Conservation (phyloP, 2,113 vertebrate species). For the Malurus cyaneus region DNA sequence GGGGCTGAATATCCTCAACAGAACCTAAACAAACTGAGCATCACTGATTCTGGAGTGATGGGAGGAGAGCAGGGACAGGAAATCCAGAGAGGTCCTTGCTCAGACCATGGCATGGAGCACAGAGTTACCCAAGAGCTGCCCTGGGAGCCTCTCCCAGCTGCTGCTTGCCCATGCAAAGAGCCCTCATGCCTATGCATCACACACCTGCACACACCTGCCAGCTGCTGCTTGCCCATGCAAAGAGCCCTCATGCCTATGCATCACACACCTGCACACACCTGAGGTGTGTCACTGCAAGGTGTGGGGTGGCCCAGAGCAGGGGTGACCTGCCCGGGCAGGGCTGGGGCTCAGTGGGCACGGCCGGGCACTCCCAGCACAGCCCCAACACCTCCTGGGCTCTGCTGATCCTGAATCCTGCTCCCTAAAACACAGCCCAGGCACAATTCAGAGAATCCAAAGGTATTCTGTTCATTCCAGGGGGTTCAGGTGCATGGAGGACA, state of each 20-base stretch:
- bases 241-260: not conserved
- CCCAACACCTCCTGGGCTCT: too few relatives aligned
- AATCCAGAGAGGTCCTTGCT: not conserved
- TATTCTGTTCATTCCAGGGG: too few relatives aligned
- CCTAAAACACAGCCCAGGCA: too few relatives aligned
- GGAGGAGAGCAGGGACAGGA: not conserved
- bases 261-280: not conserved
- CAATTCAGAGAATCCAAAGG: too few relatives aligned
- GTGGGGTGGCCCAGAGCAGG: not conserved
- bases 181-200: not conserved
- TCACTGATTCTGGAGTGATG: rapidly evolving
- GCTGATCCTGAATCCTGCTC: too few relatives aligned
- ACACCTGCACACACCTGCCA: not conserved
- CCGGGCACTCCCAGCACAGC: not conserved
- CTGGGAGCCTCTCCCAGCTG: not conserved
- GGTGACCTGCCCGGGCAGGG: not conserved
- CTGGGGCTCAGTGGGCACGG: not conserved
- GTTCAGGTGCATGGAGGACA: too few relatives aligned
- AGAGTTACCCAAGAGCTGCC: not conserved
- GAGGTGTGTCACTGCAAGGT: not conserved
- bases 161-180: not conserved
- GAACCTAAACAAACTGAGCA: not conserved
- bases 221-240: not conserved
- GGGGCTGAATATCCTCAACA: not conserved
- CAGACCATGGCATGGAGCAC: not conserved